These are phyloP conservation scores for Drosophila paulistorum DNA, from an alignment of 1,140 invertebrate species.

Conservation along the genomic window DNA sequence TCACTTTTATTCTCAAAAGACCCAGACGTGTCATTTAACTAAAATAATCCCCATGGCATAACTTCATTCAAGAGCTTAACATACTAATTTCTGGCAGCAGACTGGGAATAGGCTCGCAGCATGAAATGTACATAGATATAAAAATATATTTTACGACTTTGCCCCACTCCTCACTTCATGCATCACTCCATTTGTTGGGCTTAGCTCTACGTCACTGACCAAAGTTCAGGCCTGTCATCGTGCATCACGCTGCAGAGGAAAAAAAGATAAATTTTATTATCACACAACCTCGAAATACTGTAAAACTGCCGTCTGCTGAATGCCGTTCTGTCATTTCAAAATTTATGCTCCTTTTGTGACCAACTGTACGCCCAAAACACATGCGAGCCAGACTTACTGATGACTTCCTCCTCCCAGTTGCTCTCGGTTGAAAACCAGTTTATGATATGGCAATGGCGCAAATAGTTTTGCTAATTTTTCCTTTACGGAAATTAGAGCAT, in stretches of 20 bases:
- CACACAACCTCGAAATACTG: constrained; percentile 75
- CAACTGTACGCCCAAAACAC: constrained; percentile 46
- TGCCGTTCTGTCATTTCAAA: constrained; percentile 67
- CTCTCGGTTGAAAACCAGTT: constrained; percentile 51
- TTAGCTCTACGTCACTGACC: constrained; percentile 8
- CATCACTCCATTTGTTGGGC: not conserved
- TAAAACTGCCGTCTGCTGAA: constrained; percentile 59
- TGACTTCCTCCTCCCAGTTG: constrained; percentile 34
- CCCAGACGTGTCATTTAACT: constrained; percentile 49
- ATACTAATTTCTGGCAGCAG: constrained; percentile 43
- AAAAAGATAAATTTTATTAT: constrained; percentile 60
- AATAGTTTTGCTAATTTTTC: constrained; percentile 80
- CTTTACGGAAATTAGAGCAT: constrained; percentile 80
- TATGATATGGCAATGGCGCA: constrained; percentile 78
- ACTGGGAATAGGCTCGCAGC: constrained; percentile 18
- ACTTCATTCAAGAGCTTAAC: constrained; percentile 49
- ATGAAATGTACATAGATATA: constrained; percentile 35
- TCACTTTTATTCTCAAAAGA: constrained; percentile 27
- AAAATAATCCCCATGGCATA: constrained; percentile 56
- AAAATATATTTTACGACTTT: constrained; percentile 50
- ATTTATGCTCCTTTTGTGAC: constrained; percentile 79
- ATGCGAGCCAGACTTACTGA: constrained; percentile 29
- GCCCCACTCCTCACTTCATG: not conserved
- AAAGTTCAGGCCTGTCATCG: constrained; percentile 41
- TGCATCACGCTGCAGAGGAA: constrained; percentile 39